phyloP scores from a whole-genome alignment of 2,797 vertebrate genomes.

The Premnoplex brunnescens region DNA sequence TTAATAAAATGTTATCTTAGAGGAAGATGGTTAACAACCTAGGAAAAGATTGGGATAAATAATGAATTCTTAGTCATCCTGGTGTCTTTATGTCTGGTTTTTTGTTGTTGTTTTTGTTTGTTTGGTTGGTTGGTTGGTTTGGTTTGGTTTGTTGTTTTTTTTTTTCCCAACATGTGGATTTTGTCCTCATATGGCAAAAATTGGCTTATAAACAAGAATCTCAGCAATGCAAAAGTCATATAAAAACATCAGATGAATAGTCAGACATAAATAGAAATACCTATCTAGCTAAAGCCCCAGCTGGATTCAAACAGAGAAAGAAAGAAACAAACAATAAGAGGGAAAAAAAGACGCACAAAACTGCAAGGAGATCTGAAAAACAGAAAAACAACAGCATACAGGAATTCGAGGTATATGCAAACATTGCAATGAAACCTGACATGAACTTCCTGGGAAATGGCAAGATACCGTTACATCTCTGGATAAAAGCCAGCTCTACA shows the following conservation, averaged over 20 bases:
- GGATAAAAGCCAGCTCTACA: not conserved
- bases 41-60: not conserved
- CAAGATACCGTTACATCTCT: not conserved
- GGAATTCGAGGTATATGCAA: not conserved
- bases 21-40: not conserved
- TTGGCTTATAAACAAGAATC: not conserved
- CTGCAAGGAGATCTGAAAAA: not conserved
- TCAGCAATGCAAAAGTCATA: not conserved
- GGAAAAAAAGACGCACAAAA: not conserved
- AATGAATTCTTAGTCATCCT: not conserved
- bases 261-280: not conserved
- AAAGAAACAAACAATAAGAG: not conserved
- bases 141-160: not conserved
- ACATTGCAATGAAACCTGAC: not conserved
- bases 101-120: no score
- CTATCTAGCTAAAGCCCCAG: not conserved
- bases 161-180: not conserved
- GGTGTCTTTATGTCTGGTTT: not conserved
- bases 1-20: not conserved
- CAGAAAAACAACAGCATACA: not conserved
- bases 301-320: not conserved
- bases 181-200: not conserved
- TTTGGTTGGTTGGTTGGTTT: no score
- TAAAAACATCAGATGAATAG: not conserved
- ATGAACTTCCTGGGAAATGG: not conserved